These are phyloP conservation scores for Galeopsomyia nigrocyanea DNA, from an alignment of 2,888 invertebrate genomes.

Conservation along the genomic window DNA sequence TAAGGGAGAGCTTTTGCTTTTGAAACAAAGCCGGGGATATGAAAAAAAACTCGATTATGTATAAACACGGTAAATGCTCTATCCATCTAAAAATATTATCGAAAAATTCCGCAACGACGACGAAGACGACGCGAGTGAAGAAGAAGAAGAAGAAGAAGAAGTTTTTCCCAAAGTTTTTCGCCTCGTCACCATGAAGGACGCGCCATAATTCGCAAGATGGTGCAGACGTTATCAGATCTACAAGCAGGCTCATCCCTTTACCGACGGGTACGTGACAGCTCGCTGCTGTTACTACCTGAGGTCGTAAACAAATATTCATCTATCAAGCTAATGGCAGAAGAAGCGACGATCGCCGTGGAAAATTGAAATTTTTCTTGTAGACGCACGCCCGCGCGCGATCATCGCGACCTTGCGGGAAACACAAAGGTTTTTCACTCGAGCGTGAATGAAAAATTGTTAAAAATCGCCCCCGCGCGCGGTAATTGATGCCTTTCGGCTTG, in stretches of 20 bases:
- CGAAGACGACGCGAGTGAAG: too few relatives aligned
- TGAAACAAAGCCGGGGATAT: conserved; percentile 25
- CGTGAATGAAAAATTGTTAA: conserved; percentile 29
- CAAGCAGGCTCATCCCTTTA: neutral
- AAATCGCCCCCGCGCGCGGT: neutral
- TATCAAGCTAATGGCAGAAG: conserved; percentile 58
- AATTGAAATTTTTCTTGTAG: conserved; percentile 13
- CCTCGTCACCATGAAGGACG: too few relatives aligned
- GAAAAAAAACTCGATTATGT: neutral
- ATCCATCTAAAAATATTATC: too few relatives aligned
- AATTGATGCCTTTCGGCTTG: conserved; percentile 10
- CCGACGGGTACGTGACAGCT: too few relatives aligned
- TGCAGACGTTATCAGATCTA: conserved; percentile 8
- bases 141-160: too few relatives aligned
- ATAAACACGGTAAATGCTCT: too few relatives aligned
- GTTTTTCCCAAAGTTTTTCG: too few relatives aligned
- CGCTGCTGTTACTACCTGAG: neutral
- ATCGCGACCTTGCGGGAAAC: conserved; percentile 16
- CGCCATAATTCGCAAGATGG: too few relatives aligned
- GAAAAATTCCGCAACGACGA: too few relatives aligned
- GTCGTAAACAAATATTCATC: conserved; percentile 60
- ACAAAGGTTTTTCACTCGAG: conserved; percentile 2
- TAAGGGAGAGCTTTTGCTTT: conserved; percentile 21
- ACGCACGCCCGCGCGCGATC: neutral
- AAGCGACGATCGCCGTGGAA: conserved; percentile 38